phyloP scores from a whole-genome alignment of 1,140 invertebrate genomes.

The Neelides sp. region DNA sequence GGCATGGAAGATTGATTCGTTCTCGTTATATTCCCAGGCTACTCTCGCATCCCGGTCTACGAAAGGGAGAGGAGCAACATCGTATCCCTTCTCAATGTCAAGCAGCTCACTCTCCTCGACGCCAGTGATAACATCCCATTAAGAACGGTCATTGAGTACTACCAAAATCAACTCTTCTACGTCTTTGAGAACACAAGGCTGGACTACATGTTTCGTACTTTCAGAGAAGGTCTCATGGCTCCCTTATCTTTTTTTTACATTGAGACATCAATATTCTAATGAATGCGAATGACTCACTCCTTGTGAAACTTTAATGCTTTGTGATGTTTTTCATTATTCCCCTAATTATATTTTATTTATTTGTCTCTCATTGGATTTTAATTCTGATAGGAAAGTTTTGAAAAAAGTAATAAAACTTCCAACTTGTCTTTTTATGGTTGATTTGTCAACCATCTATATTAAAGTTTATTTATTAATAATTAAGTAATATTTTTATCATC shows the following conservation, averaged over 20 bases:
- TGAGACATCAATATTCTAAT: too few species aligned
- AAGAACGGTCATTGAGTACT: constrained; percentile 48
- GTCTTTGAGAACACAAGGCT: constrained; percentile 50
- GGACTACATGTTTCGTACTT: constrained; percentile 50
- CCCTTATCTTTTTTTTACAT: not conserved
- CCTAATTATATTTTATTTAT: too few species aligned
- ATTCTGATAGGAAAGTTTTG: too few species aligned
- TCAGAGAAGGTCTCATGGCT: constrained; percentile 46
- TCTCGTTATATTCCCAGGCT: constrained; percentile 37
- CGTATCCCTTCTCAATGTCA: constrained; percentile 48
- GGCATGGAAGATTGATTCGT: not conserved
- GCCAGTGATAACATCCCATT: constrained; percentile 48
- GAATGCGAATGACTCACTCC: too few species aligned
- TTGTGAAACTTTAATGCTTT: too few species aligned
- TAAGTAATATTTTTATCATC: not conserved
- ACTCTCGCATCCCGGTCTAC: constrained; percentile 52
- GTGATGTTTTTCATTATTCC: too few species aligned
- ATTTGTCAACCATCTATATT: too few species aligned
- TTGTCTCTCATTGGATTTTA: too few species aligned
- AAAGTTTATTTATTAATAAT: too few species aligned
- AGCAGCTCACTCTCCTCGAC: constrained; percentile 54
- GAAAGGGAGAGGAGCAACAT: constrained; percentile 44
- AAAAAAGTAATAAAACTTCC: too few species aligned
- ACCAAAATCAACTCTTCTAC: constrained; percentile 48
- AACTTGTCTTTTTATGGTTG: too few species aligned